Evolutionary conservation across 2,113 vertebrate genomes (phyloP), one percentile per base, ranked within the genome.

Genomic region (Leptobrachium ailaonicum): DNA sequence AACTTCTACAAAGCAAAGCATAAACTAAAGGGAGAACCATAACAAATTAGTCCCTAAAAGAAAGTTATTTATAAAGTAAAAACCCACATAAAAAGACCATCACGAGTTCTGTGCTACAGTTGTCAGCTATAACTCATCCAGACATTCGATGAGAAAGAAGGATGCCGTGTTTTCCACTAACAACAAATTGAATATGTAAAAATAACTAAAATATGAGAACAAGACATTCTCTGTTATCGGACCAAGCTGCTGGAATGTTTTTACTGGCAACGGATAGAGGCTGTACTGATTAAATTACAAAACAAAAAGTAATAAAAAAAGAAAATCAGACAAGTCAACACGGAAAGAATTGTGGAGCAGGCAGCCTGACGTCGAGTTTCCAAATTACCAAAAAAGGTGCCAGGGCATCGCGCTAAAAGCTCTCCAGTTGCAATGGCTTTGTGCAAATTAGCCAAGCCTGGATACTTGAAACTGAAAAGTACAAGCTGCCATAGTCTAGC

Each of bases 181-280:
- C 60, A 63, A 68, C 54, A 11, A 32, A 32, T 32, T 71, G 66
- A 78, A 41, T 60, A 62, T 41, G 11, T 60, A 40, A 71, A 68
- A 71, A 70, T 63, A 63, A 63, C 54, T 78, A 56, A 47, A n/a
- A n/a, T 53, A 32, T 32, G 20, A 78, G 56, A 63, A 77, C 76
- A n/a, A 47, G 41, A 8, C 44, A 62, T 63, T 62, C 20, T 71
- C 43, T 41, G 58, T 41, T 66, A 77, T n/a, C 42, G 12, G 50
- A 67, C 54, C 50, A 70, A 78, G 32, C 76, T 56, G 43, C 63
- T 78, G 67, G 54, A 70, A 71, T 71, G 76, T 63, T 78, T 78
- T 71, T 62, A 50, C 56, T 78, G 76, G 67, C 67, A 43, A 20
- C 58, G 20, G 47, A 40, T 69, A 68, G 42, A 41, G 9, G 20